Conservation (phyloP, 2,113 vertebrate species). For the Donacobius atricapilla region DNA sequence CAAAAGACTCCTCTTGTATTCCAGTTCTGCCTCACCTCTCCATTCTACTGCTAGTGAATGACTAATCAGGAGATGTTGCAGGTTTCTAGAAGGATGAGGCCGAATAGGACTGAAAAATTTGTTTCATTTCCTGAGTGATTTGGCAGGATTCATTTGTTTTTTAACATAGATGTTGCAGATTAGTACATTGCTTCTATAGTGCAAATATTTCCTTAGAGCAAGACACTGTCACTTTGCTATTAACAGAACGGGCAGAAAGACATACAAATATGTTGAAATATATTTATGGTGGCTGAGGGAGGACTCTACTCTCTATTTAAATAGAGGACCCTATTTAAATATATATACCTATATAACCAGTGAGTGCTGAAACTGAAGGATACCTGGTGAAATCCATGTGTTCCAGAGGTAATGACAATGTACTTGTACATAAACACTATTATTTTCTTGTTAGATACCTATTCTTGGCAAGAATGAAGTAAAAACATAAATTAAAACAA, state of each 20-base stretch:
- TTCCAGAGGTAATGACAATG: not conserved
- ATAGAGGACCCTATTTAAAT: no score
- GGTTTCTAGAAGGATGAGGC: not conserved
- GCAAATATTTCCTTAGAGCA: not conserved
- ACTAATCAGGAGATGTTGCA: not conserved
- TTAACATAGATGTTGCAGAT: not conserved
- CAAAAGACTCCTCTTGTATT: constrained; percentile 16
- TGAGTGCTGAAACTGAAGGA: not conserved
- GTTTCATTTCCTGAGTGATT: not conserved
- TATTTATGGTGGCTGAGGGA: not conserved
- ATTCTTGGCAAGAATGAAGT: not conserved
- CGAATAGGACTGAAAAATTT: not conserved
- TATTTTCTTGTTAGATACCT: not conserved
- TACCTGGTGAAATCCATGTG: not conserved
- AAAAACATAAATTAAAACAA: not conserved
- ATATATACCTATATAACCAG: not conserved
- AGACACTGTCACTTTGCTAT: not conserved
- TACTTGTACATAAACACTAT: not conserved
- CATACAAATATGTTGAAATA: not conserved
- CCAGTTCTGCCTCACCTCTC: not conserved
- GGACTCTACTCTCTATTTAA: not conserved
- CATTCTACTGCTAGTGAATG: not conserved
- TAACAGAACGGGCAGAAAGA: not conserved
- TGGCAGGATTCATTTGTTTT: not conserved
- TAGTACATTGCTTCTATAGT: not conserved